Percentiles rank a stretch among this genome's conserved stretches.
These are phyloP conservation scores for Pseudanteris insignis DNA, from an alignment of 2,888 invertebrate species.

Conservation along the genomic window DNA sequence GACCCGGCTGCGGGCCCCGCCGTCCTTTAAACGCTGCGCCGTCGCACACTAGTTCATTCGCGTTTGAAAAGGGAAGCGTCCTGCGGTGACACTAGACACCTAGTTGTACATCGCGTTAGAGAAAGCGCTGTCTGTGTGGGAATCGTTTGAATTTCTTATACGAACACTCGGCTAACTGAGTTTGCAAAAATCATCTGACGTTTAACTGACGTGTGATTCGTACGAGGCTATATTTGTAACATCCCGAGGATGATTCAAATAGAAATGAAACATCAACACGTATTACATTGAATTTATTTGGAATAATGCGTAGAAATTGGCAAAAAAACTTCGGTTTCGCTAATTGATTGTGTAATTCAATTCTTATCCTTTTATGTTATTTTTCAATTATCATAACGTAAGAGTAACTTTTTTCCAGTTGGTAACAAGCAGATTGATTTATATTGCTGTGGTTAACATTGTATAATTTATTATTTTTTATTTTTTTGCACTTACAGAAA, in stretches of 20 bases:
- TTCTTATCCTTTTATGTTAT: no score
- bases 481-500: no score
- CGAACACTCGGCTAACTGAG: slow-evolving; percentile 8
- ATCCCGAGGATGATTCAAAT: not conserved
- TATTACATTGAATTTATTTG: no score
- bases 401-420: no score
- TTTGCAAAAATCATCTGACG: slow-evolving; percentile 12
- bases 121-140: slow-evolving; percentile 32
- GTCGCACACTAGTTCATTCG: slow-evolving; percentile 15
- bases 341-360: no score
- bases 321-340: no score
- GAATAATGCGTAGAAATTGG: no score
- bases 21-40: slow-evolving; percentile 20
- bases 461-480: no score
- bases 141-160: slow-evolving; percentile 29
- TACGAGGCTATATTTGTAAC: not conserved
- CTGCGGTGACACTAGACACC: slow-evolving; percentile 47
- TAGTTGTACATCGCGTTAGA: slow-evolving; percentile 35
- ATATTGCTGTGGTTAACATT: no score
- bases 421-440: no score
- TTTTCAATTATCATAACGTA: no score
- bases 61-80: slow-evolving; percentile 30
- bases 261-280: no score
- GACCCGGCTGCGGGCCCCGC: slow-evolving; percentile 7
- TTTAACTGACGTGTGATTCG: slow-evolving; percentile 8